Percentiles rank a stretch among this genome's conserved stretches.
These are phyloP conservation scores for Phylloscopus collybita DNA, from an alignment of 2,797 vertebrate genomes.

Conservation along the genomic window DNA sequence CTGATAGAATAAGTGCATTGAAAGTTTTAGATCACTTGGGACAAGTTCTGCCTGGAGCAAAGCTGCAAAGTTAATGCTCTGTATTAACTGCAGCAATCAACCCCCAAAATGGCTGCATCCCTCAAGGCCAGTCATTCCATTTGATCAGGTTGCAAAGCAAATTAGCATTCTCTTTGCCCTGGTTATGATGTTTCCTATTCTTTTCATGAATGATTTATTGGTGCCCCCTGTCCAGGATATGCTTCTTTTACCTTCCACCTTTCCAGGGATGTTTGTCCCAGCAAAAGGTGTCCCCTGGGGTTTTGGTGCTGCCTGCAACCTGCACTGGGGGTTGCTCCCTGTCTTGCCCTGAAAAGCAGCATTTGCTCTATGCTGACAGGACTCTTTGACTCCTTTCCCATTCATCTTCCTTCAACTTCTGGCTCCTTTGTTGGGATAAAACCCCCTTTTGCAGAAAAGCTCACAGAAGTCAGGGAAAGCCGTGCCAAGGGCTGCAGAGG, in stretches of 20 bases:
- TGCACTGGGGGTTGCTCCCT: neutral
- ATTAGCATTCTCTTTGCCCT: conserved; percentile 68
- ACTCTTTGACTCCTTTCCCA: neutral
- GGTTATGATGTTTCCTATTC: conserved; percentile 54
- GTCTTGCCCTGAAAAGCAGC: neutral
- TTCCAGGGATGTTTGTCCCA: conserved; percentile 44
- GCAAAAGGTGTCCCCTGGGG: neutral
- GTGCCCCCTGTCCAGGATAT: conserved; percentile 33
- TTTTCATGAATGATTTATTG: conserved; percentile 73
- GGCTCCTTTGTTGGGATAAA: neutral
- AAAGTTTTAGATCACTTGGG: conserved; percentile 73
- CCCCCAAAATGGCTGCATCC: conserved; percentile 68
- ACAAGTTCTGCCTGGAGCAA: conserved; percentile 72
- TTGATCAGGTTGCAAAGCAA: conserved; percentile 68
- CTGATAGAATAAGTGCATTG: conserved; percentile 70
- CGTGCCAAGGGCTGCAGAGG: neutral
- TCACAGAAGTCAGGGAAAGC: neutral
- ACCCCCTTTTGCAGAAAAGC: neutral
- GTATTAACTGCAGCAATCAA: conserved; percentile 69
- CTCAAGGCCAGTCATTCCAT: conserved; percentile 67
- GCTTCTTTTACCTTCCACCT: conserved; percentile 51
- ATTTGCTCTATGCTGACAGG: neutral
- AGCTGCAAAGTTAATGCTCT: conserved; percentile 76
- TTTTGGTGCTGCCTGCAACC: conserved; percentile 1
- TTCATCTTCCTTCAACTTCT: neutral